These are phyloP conservation scores for Pterobdella sp. DNA, from an alignment of 2,888 invertebrate genomes.

Conservation along the genomic window DNA sequence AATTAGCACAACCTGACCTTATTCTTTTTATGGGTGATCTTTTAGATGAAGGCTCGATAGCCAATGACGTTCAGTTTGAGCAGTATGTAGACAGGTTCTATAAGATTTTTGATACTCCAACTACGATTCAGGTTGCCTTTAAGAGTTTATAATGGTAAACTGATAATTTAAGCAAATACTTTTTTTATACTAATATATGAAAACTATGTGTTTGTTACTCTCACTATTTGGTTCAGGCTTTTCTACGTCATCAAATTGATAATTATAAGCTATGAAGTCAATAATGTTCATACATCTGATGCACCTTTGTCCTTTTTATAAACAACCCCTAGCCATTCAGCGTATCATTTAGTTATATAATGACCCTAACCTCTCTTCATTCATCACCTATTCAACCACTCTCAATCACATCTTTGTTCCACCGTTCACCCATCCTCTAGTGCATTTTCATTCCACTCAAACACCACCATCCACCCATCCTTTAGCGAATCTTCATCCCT, in stretches of 20 bases:
- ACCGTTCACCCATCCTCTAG: not conserved
- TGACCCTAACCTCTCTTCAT: not conserved
- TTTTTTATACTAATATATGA: too few relatives aligned
- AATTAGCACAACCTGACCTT: conserved; percentile 64
- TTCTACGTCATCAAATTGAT: too few relatives aligned
- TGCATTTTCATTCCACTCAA: not conserved
- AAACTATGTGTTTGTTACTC: too few relatives aligned
- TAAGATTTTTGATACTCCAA: conserved; percentile 57
- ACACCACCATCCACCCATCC: conserved; percentile 40
- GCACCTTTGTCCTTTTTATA: too few relatives aligned
- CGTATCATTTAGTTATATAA: too few relatives aligned
- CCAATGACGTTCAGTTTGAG: conserved; percentile 64
- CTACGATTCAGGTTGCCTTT: conserved; percentile 42
- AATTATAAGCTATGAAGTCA: too few relatives aligned
- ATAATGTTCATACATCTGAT: too few relatives aligned
- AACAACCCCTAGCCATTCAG: too few relatives aligned
- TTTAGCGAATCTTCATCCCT: conserved; percentile 62
- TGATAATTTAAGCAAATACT: too few relatives aligned
- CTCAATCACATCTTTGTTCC: not conserved
- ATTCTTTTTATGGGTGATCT: conserved; percentile 85
- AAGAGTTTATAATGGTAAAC: not conserved
- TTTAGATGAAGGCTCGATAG: conserved; percentile 83
- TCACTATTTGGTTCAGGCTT: too few relatives aligned
- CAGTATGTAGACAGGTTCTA: conserved; percentile 68
- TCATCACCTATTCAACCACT: not conserved